phyloP scores from a whole-genome alignment of 2,113 vertebrate genomes.

The Phocoena phocoena region DNA sequence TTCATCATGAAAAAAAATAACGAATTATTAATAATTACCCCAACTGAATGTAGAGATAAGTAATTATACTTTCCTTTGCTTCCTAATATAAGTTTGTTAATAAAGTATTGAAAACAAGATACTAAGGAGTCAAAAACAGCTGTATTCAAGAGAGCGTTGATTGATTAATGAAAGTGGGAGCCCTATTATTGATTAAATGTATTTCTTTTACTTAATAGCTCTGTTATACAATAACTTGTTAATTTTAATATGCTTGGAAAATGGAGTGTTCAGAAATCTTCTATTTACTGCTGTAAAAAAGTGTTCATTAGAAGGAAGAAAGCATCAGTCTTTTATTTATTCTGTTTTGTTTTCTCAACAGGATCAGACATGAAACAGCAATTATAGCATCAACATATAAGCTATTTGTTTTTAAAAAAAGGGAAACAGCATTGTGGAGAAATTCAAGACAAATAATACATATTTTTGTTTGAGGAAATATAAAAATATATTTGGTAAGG shows the following conservation, averaged over 20 bases:
- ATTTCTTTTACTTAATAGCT: constrained; percentile 69
- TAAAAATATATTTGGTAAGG: background rate
- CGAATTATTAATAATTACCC: constrained; percentile 42
- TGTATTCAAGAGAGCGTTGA: constrained; percentile 46
- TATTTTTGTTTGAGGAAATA: background rate
- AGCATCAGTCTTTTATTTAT: constrained; percentile 21
- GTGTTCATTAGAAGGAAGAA: constrained; percentile 51
- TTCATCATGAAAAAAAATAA: constrained; percentile 59
- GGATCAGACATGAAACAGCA: background rate
- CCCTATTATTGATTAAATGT: constrained; percentile 54
- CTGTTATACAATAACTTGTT: constrained; percentile 48
- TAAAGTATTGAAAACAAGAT: constrained; percentile 46
- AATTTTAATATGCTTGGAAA: constrained; percentile 50
- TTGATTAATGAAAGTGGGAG: constrained; percentile 38
- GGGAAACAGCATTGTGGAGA: background rate
- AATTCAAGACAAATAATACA: background rate
- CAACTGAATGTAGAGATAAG: constrained; percentile 38
- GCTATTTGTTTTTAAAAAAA: background rate
- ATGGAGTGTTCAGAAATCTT: constrained; percentile 32
- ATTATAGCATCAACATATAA: background rate
- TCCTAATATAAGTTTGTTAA: constrained; percentile 27
- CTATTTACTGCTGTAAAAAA: constrained; percentile 43
- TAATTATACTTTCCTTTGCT: constrained; percentile 32
- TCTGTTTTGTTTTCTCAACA: constrained; percentile 28
- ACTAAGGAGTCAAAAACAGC: constrained; percentile 38